These are phyloP conservation scores for Mimas tiliae DNA, from an alignment of 2,888 invertebrate species.

Conservation along the genomic window DNA sequence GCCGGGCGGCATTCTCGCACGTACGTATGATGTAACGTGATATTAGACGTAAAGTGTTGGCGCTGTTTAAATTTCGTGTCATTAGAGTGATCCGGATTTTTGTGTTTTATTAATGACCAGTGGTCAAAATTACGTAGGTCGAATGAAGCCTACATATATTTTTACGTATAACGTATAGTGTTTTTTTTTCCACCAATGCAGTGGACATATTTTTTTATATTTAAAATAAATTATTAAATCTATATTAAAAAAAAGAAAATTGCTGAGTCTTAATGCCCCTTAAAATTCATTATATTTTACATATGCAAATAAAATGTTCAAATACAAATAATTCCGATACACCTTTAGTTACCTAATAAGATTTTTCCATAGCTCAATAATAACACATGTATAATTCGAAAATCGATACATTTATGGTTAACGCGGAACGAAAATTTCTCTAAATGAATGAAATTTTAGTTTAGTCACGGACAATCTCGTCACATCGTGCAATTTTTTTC, in stretches of 20 bases:
- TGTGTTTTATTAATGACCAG: conserved; percentile 4
- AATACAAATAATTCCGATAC: too few relatives aligned
- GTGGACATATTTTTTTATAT: too few relatives aligned
- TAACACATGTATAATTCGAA: conserved; percentile 16
- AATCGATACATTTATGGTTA: conserved; percentile 28
- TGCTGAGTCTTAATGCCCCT: too few relatives aligned
- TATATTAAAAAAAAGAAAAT: too few relatives aligned
- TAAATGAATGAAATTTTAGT: conserved; percentile 35
- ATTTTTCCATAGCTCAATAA: too few relatives aligned
- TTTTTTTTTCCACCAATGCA: too few relatives aligned
- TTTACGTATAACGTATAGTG: too few relatives aligned
- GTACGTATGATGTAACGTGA: conserved; percentile 30
- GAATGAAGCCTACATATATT: not conserved
- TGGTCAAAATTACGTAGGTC: not conserved
- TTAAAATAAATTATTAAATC: too few relatives aligned
- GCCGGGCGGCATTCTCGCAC: conserved; percentile 50
- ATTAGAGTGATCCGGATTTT: conserved; percentile 19
- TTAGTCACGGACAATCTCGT: conserved; percentile 60
- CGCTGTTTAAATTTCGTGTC: conserved; percentile 5
- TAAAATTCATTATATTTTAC: too few relatives aligned
- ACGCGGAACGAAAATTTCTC: conserved; percentile 43
- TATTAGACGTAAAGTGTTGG: conserved; percentile 33
- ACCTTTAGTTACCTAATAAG: too few relatives aligned
- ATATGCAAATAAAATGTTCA: too few relatives aligned
- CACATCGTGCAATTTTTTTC: conserved; percentile 49